Evolutionary conservation across 2,113 vertebrate genomes (phyloP).

Genomic region (Perca fluviatilis): DNA sequence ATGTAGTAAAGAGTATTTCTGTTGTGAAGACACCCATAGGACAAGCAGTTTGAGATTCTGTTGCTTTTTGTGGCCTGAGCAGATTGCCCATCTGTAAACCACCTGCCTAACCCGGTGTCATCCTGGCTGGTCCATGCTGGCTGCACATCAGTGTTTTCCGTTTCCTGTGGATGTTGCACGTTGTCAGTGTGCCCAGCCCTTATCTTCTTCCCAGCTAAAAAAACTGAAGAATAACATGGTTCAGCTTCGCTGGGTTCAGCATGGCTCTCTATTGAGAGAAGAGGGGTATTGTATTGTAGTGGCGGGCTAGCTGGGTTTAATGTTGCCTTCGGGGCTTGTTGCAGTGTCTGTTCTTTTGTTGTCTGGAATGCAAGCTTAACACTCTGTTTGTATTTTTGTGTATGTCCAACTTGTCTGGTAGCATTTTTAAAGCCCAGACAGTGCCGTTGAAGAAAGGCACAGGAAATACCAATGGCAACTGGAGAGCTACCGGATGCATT

Average conservation of each 20-base stretch:
- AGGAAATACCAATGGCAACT: slow-evolving; percentile 63
- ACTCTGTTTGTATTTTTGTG: slow-evolving; percentile 55
- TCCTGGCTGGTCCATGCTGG: slow-evolving; percentile 36
- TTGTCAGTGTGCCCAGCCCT: slow-evolving; percentile 4
- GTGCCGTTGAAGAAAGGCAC: slow-evolving; percentile 43
- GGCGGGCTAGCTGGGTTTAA: slow-evolving; percentile 58
- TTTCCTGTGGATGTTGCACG: slow-evolving; percentile 51
- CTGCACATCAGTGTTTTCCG: slow-evolving; percentile 48
- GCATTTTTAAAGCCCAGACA: slow-evolving; percentile 53
- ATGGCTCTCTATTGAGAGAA: slow-evolving; percentile 45
- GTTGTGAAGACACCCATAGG: not conserved
- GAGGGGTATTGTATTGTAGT: slow-evolving; percentile 58
- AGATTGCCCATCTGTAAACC: slow-evolving; percentile 69
- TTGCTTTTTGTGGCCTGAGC: slow-evolving; percentile 30
- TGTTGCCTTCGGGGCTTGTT: slow-evolving; percentile 76
- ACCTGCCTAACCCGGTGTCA: slow-evolving; percentile 61
- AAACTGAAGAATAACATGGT: slow-evolving; percentile 34
- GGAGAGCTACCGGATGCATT: slow-evolving; percentile 20
- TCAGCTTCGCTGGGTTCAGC: slow-evolving; percentile 39
- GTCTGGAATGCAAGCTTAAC: slow-evolving; percentile 68
- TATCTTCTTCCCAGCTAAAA: slow-evolving; percentile 36
- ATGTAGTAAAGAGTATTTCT: not conserved
- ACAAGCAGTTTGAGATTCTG: slow-evolving; percentile 11
- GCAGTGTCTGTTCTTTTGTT: slow-evolving; percentile 75
- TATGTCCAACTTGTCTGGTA: slow-evolving; percentile 53